Percentiles rank a stretch among this genome's conserved stretches.
Evolutionary conservation across 2,888 invertebrate species (phyloP).

Genomic region (Calephelis perditalis): DNA sequence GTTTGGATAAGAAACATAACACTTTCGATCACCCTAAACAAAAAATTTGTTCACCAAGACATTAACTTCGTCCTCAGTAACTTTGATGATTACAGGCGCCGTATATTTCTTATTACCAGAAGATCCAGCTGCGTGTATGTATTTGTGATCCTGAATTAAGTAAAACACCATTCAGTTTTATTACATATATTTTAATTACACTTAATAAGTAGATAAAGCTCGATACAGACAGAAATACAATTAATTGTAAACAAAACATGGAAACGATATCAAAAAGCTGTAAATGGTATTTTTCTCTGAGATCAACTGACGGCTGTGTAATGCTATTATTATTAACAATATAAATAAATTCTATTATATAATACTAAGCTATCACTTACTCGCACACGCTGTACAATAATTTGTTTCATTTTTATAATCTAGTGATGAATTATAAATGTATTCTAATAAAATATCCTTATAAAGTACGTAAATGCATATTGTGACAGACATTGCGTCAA

Average conservation of each 20-base stretch:
- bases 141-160: too few species aligned
- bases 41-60: too few species aligned
- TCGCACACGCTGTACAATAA: not conserved
- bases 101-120: too few species aligned
- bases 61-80: too few species aligned
- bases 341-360: conserved; percentile 2
- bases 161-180: too few species aligned
- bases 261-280: not conserved
- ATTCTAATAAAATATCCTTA: not conserved
- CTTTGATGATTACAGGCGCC: too few species aligned
- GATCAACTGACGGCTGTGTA: conserved; percentile 6
- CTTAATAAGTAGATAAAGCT: too few species aligned
- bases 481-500: not conserved
- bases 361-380: conserved; percentile 8
- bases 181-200: too few species aligned
- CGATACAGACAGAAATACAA: not conserved
- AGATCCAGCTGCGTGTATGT: too few species aligned
- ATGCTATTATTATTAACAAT: not conserved
- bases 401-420: not conserved
- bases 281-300: conserved; percentile 6
- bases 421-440: not conserved
- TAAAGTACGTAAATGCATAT: conserved; percentile 1
- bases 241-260: not conserved
- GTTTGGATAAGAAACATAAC: too few species aligned
- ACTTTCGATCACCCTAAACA: too few species aligned